Evolutionary conservation across 2,888 invertebrate species (phyloP).

Genomic region (Phorcus lineatus): DNA sequence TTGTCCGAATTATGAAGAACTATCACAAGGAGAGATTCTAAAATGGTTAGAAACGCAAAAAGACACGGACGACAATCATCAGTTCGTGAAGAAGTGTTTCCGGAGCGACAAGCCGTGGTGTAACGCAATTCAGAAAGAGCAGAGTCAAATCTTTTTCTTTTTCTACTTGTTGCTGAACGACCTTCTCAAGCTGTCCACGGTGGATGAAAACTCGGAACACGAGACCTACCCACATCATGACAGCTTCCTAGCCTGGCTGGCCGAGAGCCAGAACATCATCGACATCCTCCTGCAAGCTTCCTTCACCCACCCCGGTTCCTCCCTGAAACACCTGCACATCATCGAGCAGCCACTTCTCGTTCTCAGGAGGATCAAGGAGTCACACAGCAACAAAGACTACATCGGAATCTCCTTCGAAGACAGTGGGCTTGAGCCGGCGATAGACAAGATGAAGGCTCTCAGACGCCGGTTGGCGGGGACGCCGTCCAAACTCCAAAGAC

Average conservation of each 20-base stretch:
- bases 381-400: background rate
- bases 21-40: background rate
- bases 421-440: background rate
- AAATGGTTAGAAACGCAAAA: constrained; percentile 5
- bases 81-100: constrained; percentile 1
- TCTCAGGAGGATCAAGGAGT: background rate
- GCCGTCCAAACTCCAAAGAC: background rate
- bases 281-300: constrained; percentile 6
- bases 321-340: background rate
- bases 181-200: background rate
- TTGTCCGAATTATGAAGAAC: constrained; percentile 8
- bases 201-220: background rate
- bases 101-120: background rate
- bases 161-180: constrained; percentile 6
- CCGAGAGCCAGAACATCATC: background rate
- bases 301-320: background rate
- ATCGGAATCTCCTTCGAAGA: constrained; percentile 1
- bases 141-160: constrained; percentile 18
- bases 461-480: constrained; percentile 2
- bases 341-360: constrained; percentile 9
- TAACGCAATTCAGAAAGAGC: constrained; percentile 1
- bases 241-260: background rate
- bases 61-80: background rate
- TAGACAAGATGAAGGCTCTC: background rate
- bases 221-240: background rate